Conservation (phyloP, 2,797 vertebrate species). For the Protonibea diacanthus region DNA sequence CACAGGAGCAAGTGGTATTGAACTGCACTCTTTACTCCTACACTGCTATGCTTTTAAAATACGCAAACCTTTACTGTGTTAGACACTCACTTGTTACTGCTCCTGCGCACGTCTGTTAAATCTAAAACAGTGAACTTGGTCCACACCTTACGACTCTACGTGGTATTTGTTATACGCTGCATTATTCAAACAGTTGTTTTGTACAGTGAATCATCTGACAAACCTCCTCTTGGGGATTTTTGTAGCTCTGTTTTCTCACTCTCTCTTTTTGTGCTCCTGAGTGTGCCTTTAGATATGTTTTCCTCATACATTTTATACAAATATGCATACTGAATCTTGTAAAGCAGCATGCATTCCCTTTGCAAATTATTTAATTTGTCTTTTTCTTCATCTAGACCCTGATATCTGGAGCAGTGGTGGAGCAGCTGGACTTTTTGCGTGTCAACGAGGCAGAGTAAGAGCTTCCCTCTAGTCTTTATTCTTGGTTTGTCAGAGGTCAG, state of each 20-base stretch:
- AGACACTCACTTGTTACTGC: conserved; percentile 13
- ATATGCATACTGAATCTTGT: background rate
- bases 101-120: conserved; percentile 37
- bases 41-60: conserved; percentile 34
- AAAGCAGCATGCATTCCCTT: background rate
- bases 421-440: conserved; percentile 97
- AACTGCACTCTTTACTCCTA: conserved; percentile 44
- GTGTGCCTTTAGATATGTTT: background rate
- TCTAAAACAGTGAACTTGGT: conserved; percentile 22
- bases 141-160: background rate
- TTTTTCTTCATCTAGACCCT: conserved; percentile 87
- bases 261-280: background rate
- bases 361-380: background rate
- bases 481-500: conserved; percentile 8
- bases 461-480: conserved; percentile 11
- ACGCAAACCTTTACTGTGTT: conserved; percentile 17
- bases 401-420: conserved; percentile 96
- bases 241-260: conserved; percentile 1
- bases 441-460: conserved; percentile 95
- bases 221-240: conserved; percentile 13
- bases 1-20: conserved; percentile 40
- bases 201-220: conserved; percentile 6
- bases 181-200: conserved; percentile 43
- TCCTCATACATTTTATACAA: background rate
- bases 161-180: conserved; percentile 24